A percentile compares a stretch with the other conserved stretches of the same genome.
Conservation (phyloP, 1,140 invertebrate genomes). For the Gryon sp. region DNA sequence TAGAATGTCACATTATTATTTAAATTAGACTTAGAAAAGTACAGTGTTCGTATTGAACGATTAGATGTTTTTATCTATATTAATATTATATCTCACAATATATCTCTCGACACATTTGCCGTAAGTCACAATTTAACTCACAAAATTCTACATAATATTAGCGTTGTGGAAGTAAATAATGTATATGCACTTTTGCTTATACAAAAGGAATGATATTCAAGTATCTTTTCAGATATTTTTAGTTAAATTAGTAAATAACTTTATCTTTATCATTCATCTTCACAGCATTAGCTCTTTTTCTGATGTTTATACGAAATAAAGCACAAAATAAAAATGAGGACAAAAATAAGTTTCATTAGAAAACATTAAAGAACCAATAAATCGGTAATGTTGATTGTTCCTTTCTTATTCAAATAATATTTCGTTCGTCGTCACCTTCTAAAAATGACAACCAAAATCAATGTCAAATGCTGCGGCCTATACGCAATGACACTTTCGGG, state of each 20-base stretch:
- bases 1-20: too few relatives aligned
- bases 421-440: too few relatives aligned
- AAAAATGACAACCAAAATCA: conserved; percentile 5
- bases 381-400: background rate
- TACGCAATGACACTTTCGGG: conserved; percentile 5
- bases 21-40: too few relatives aligned
- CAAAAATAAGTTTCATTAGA: conserved; percentile 15
- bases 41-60: too few relatives aligned
- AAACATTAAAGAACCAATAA: conserved; percentile 10
- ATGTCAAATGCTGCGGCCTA: background rate
- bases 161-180: conserved; percentile 21
- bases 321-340: too few relatives aligned
- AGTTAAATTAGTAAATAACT: conserved; percentile 21
- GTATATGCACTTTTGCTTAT: conserved; percentile 19
- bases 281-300: conserved; percentile 15
- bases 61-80: too few relatives aligned
- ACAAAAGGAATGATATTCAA: conserved; percentile 28
- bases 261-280: conserved; percentile 21
- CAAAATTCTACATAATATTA: conserved; percentile 2
- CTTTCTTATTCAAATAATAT: background rate
- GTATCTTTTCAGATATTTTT: conserved; percentile 26
- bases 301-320: too few relatives aligned
- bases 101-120: background rate
- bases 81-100: background rate
- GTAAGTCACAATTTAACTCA: background rate